Evolutionary conservation across 2,797 vertebrate species (phyloP).

Genomic region (Tapirus indicus): DNA sequence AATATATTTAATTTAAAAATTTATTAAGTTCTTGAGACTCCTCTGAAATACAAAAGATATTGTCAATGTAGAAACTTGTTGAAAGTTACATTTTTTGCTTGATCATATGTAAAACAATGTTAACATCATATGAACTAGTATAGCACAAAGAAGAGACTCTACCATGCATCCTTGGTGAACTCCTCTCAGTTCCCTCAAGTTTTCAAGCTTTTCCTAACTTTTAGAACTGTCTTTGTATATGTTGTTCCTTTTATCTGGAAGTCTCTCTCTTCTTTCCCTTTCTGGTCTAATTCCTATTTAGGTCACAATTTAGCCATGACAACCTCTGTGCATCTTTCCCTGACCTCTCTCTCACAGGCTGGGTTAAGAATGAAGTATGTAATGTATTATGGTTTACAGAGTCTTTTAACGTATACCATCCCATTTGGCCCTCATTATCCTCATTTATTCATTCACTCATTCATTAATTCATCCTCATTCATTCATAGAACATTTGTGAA

Average conservation of each 20-base stretch:
- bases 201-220: slow-evolving; percentile 12
- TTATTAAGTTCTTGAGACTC: neutral
- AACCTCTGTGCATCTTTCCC: neutral
- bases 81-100: neutral
- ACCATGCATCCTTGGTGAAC: neutral
- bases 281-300: neutral
- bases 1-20: neutral
- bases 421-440: neutral
- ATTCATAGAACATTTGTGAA: neutral
- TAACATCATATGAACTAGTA: neutral
- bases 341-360: neutral
- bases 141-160: neutral
- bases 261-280: neutral
- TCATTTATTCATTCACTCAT: neutral
- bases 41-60: neutral
- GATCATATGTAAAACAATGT: neutral
- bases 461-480: neutral
- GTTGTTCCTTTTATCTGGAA: neutral
- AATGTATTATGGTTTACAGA: slow-evolving; percentile 28
- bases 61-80: neutral
- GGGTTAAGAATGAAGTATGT: neutral
- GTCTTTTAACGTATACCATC: neutral
- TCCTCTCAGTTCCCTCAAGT: neutral
- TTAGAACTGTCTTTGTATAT: neutral
- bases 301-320: neutral